Evolutionary conservation across 2,113 vertebrate genomes (phyloP), one percentile per base, ranked within the genome.

Genomic region (Odontophorus gujanensis): DNA sequence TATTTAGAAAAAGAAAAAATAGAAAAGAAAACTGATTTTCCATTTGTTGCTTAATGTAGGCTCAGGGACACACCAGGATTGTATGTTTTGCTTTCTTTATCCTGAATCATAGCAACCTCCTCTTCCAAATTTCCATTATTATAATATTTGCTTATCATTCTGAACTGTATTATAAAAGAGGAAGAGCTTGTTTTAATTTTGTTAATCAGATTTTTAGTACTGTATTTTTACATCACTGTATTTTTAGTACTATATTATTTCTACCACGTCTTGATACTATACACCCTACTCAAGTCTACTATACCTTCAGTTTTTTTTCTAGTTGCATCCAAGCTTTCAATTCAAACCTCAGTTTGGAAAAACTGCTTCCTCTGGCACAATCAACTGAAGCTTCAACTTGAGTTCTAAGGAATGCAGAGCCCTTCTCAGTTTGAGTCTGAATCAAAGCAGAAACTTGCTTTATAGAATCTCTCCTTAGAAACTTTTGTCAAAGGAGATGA

Each of bases 341-440:
- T 51, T 36, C 51, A 62, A 38, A 80, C 19, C n/a, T 51, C 36
- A 65, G 25, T 65, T 71, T 65, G 2, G 5, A 69, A 36, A 53
- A 4, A 53, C 4, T 51, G 9, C 11, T 58, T 85, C 43, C 75
- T 36, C 50, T 71, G n/a, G n/a, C 9, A 63, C 13, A 51, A 50
- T 53, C 22, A 85, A 13, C 43, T 51, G 1, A 0, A 69, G 50
- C n/a, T 76, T 11, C 38, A 34, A 40, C 32, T 24, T 1, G 0
- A 11, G 13, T 51, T 28, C 69, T 53, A 32, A 69, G 34, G 24
- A n/a, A 15, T 43, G 15, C 5, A 77, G 13, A 53, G 21, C 7
- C 8, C 22, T 73, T 58, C 45, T 87, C 62, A 75, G 38, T 62
- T 65, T 72, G 25, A 84, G 38, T 32, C 25, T 26, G 51, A 85